Percentiles rank a stretch among this genome's conserved stretches.
These are phyloP conservation scores for Cataglyphis cursor DNA, from an alignment of 2,888 invertebrate genomes.

Conservation along the genomic window DNA sequence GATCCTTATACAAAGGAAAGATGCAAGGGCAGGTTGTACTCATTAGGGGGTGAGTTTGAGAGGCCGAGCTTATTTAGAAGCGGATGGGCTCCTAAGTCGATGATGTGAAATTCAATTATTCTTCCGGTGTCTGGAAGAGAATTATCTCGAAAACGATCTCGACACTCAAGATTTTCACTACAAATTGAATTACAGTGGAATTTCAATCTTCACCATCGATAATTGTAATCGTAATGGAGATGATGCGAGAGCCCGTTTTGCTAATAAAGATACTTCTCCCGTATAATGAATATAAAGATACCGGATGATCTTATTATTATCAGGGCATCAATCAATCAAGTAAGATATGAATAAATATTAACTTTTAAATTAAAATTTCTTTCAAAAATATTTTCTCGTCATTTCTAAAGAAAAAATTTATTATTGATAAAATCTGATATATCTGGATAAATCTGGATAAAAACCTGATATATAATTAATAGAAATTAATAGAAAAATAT, in stretches of 20 bases:
- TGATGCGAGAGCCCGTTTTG: slow-evolving; percentile 22
- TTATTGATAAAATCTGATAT: background rate
- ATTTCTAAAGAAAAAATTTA: background rate
- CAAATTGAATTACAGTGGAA: slow-evolving; percentile 51
- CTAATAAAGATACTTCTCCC: slow-evolving; percentile 31
- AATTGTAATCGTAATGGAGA: slow-evolving; percentile 49
- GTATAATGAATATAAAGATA: slow-evolving; percentile 23
- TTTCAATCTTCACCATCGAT: slow-evolving; percentile 52
- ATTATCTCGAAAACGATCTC: slow-evolving; percentile 56
- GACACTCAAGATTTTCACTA: slow-evolving; percentile 60
- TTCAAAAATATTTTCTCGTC: background rate
- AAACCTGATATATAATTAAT: background rate
- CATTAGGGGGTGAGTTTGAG: slow-evolving; percentile 40
- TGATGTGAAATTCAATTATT: slow-evolving; percentile 65
- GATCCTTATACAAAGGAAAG: slow-evolving; percentile 3
- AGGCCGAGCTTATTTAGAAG: slow-evolving; percentile 53
- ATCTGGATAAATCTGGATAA: background rate
- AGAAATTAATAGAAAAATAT: background rate
- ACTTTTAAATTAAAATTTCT: background rate
- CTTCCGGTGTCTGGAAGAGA: slow-evolving; percentile 43
- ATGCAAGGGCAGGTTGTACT: slow-evolving; percentile 43
- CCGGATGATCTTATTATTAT: background rate
- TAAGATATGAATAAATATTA: slow-evolving; percentile 6
- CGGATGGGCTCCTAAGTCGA: slow-evolving; percentile 49
- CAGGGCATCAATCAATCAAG: background rate